Evolutionary conservation across 2,797 vertebrate species (phyloP).

Genomic region (Dendrocincla fuliginosa): DNA sequence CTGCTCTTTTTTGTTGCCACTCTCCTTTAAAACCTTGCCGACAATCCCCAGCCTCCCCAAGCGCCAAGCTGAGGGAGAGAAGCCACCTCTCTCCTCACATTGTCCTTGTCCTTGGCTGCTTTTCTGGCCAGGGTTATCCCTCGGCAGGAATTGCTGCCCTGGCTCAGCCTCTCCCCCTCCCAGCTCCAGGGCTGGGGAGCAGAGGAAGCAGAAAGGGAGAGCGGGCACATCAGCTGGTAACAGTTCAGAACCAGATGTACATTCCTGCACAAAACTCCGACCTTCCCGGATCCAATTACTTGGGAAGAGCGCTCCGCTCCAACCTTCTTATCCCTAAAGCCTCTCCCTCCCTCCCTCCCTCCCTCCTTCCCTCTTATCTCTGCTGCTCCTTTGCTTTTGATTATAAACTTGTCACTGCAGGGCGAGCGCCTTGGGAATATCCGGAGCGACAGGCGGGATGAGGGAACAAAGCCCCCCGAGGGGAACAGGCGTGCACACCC

Average conservation of each 20-base stretch:
- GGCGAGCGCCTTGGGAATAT: not conserved
- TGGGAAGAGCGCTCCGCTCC: not conserved
- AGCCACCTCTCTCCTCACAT: rapidly evolving
- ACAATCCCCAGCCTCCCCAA: not conserved
- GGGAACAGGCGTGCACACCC: rapidly evolving
- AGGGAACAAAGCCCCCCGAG: not conserved
- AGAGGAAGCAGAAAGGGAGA: not conserved
- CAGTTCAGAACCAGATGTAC: conserved; percentile 68
- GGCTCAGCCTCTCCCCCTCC: not conserved
- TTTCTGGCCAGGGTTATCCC: not conserved
- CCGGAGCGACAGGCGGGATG: rapidly evolving
- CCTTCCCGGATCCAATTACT: conserved; percentile 14
- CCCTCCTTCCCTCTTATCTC: not conserved
- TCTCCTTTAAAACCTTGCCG: not conserved
- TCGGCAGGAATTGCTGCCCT: rapidly evolving
- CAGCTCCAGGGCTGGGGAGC: not conserved
- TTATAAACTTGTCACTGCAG: not conserved
- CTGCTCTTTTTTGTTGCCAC: not conserved
- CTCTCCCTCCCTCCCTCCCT: not conserved
- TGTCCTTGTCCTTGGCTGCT: not conserved
- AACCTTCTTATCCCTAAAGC: not conserved
- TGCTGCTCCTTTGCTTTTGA: not conserved
- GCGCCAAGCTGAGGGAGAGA: not conserved
- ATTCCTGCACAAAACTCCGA: conserved; percentile 19
- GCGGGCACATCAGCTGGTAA: conserved; percentile 61